A percentile compares a stretch with the other conserved stretches of the same genome.
Conservation (phyloP, 2,113 vertebrate genomes). For the Pterocles burchelli region DNA sequence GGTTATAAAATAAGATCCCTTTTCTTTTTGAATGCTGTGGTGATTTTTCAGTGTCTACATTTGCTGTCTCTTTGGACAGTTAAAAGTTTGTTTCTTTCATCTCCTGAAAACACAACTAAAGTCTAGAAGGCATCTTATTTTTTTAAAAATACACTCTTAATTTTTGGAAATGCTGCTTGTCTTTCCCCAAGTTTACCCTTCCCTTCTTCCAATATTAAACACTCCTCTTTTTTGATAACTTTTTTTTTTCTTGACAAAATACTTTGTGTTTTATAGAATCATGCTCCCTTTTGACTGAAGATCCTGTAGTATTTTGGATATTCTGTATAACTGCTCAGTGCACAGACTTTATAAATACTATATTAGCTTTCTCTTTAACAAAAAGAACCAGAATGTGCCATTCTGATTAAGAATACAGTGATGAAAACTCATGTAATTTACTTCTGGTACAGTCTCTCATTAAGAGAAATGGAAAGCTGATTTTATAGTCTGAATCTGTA, state of each 20-base stretch:
- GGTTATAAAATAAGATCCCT: conserved; percentile 1
- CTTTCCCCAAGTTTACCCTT: neutral
- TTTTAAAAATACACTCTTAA: neutral
- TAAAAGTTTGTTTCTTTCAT: conserved; percentile 2
- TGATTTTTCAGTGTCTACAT: conserved; percentile 28
- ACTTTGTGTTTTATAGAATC: neutral
- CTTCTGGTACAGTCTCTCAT: conserved; percentile 40
- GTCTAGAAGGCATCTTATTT: neutral
- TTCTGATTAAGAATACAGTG: conserved; percentile 15
- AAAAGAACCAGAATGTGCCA: conserved; percentile 20
- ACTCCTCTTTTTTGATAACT: neutral
- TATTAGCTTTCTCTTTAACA: conserved; percentile 30
- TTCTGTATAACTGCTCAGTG: neutral
- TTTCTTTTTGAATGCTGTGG: conserved; percentile 22
- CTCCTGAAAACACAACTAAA: neutral
- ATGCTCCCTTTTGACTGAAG: neutral
- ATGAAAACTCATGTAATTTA: conserved; percentile 58
- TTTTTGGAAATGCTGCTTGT: neutral
- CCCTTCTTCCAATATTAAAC: neutral
- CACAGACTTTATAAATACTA: conserved; percentile 40
- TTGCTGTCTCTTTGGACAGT: neutral
- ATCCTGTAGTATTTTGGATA: neutral
- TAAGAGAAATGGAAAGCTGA: conserved; percentile 64
- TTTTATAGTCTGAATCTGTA: conserved; percentile 64
- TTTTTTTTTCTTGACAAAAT: neutral